Evolutionary conservation across 30 jellyfish, hydroid and myxozoan species (phyloP), one percentile per base, ranked within the genome.

Genomic region (Aurelia sp.): DNA sequence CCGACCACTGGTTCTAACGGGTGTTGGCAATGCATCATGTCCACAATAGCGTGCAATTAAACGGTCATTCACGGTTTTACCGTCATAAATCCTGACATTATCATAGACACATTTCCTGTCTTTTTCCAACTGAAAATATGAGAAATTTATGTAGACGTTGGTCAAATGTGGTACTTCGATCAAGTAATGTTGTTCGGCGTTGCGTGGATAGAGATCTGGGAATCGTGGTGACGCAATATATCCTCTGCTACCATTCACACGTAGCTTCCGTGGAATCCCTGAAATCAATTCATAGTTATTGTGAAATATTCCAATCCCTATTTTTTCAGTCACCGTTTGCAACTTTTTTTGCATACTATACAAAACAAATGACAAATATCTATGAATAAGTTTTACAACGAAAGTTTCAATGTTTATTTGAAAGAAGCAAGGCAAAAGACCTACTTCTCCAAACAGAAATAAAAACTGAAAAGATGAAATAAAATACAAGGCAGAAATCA

Each of bases 1-100:
- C 20, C 87, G 81, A 41, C 98, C 97, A 55, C 87, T 74, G 15
- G 98, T 76, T 16, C 99, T 88, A 33, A 96, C 96, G 8, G 99
- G 86, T 20, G 66, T 18, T 2, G 97, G 97, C 17, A 78, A 22
- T 2, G 71, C 72, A 22, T 69, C 84, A 47, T 53, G 15, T 6
- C 98, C 98, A 63, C 98, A 92, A 17, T 84, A 78, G 13, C 68
- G 57, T 35, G 93, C 91, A 67, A 92, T 30, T 53, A 77, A 67
- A 22, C 87, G 88, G 70, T 59, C 67, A 20, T 63, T 48, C 21
- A 63, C 65, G 21, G 89, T 66, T 55, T 52, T 60, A 8, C 95
- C 97, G 61, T 92, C 98, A 67, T 86, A 85, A 50, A 92, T 75
- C 35, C 51, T 74, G 60, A 93, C 96, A 78, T 87, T 73, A 63